Conservation (phyloP, 2,888 invertebrate species). For the Caenorhabditis drosophilae region DNA sequence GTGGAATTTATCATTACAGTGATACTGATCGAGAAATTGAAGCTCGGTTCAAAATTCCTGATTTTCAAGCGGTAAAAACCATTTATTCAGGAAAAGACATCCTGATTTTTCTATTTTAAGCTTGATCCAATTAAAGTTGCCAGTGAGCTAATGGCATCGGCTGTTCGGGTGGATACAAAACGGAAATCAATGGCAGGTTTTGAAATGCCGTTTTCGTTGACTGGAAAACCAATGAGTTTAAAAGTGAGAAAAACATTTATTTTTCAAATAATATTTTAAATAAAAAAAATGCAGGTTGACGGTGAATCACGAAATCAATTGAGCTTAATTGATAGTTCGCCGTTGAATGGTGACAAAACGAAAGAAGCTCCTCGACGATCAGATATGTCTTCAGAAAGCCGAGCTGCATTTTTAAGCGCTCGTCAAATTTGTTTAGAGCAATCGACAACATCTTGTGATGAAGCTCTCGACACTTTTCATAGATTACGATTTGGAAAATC, state of each 20-base stretch:
- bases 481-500: constrained; percentile 42
- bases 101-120: constrained; percentile 11
- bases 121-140: constrained; percentile 42
- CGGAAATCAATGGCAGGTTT: constrained; percentile 42
- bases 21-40: constrained; percentile 39
- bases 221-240: constrained; percentile 39
- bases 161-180: constrained; percentile 37
- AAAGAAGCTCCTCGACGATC: constrained; percentile 9
- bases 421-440: constrained; percentile 40
- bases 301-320: constrained; percentile 32
- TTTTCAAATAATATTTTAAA: too few relatives aligned
- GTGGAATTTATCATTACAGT: constrained; percentile 44
- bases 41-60: constrained; percentile 39
- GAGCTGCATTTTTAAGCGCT: constrained; percentile 30
- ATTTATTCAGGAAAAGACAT: neutral
- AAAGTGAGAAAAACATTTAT: too few relatives aligned
- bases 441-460: constrained; percentile 35
- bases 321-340: constrained; percentile 13
- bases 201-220: constrained; percentile 41
- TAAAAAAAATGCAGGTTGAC: constrained; percentile 25
- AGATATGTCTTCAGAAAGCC: constrained; percentile 25
- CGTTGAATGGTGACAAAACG: neutral
- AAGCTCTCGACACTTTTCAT: constrained; percentile 46
- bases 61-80: constrained; percentile 37
- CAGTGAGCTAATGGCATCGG: constrained; percentile 41